Base-by-base conservation (phyloP, 1,140 invertebrate species). In the Amphibalanus amphitrite region DNA sequence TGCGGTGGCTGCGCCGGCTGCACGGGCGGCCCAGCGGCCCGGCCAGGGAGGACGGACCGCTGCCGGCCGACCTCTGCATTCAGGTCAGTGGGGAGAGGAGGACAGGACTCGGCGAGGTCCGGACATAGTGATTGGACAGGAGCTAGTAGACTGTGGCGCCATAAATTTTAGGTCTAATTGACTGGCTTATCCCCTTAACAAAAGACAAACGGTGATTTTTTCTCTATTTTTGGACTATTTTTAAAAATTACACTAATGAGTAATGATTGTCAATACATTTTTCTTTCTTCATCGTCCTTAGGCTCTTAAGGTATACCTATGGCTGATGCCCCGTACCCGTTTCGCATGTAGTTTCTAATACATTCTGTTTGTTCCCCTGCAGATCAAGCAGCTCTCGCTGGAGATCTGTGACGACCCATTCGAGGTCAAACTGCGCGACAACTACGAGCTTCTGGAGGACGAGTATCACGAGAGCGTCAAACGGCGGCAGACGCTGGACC, bases 361-460 rank as follows among this genome's bases (percentile, higher is more conserved):
- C 38, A 38, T 17, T 38, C 38, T 38, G 38, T 17, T 17, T n/a
- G n/a, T n/a, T 17, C 38, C 38, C 6, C 38, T 17, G 38, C 38
- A 6, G 17, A 17, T 8, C 17, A 38, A 38, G 38, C 38, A 38
- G 6, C 70, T 65, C 33, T 26, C 71, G 77, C 75, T 98, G 72
- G 92, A 97, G 82, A 87, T 98, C 79, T 90, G 89, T 74, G 97
- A 99, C 80, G 96, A 99, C 87, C 94, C 95, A 0, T 98, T 99
- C 79, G 96, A 99, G 83, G 93, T 98, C 0, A 93, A 92, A 77
- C 82, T 99, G 3, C 85, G 94, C 1, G 93, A 97, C 76, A 98
- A 97, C 80, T 98, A 95, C 79, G 95, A 97, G 78, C 82, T 98
- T 0, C 78, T 97, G 28, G 93, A 94, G 77, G 96, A 99, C 79